Evolutionary conservation across 2,888 invertebrate species (phyloP).

Genomic region (Ormyrus thymus): DNA sequence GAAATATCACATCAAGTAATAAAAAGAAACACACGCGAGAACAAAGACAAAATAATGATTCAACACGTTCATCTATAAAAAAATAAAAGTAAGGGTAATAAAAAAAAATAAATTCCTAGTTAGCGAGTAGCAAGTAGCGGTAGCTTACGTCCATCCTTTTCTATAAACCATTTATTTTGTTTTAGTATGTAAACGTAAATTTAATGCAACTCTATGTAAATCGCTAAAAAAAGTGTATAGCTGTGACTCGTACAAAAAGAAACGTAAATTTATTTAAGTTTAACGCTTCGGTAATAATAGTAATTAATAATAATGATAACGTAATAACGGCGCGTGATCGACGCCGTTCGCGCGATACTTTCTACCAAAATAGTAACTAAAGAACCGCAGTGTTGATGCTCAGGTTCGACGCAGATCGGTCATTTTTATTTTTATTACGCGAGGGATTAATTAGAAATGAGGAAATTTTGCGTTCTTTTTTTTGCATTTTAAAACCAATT

Average conservation of each 20-base stretch:
- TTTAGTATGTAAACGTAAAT: conserved; percentile 43
- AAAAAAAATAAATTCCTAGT: conserved; percentile 59
- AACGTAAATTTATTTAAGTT: conserved; percentile 52
- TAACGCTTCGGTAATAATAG: conserved; percentile 50
- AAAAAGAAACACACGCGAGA: conserved; percentile 64
- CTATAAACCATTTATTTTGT: conserved; percentile 33
- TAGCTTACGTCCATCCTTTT: conserved; percentile 53
- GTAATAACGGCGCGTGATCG: conserved; percentile 50
- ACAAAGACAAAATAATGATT: conserved; percentile 62
- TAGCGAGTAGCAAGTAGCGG: conserved; percentile 62
- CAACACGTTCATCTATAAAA: conserved; percentile 63
- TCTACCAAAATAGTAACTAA: conserved; percentile 73
- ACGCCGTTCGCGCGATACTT: conserved; percentile 48
- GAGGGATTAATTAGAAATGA: conserved; percentile 40
- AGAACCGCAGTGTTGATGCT: conserved; percentile 70
- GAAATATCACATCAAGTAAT: conserved; percentile 71
- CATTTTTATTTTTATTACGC: conserved; percentile 54
- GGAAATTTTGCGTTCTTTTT: conserved; percentile 44
- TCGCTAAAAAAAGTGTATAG: conserved; percentile 38
- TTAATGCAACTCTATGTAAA: conserved; percentile 45
- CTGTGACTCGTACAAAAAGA: conserved; percentile 52
- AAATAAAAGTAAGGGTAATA: conserved; percentile 59
- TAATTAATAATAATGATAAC: conserved; percentile 52
- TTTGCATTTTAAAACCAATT: conserved; percentile 67
- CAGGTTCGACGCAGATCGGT: conserved; percentile 64